phyloP scores from a whole-genome alignment of 2,888 invertebrate species.

The Philonicus albiceps region DNA sequence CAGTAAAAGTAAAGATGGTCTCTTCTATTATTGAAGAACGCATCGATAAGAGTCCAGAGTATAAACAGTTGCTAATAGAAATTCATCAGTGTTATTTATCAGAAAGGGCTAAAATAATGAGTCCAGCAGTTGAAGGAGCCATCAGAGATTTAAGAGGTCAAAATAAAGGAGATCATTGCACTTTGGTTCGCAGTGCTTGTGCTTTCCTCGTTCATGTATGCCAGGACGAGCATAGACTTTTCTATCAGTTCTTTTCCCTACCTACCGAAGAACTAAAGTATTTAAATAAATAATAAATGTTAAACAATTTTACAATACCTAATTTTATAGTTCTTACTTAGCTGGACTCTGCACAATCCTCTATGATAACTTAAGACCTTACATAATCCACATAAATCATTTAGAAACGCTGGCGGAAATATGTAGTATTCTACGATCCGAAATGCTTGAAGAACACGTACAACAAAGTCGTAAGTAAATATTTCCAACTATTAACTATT shows the following conservation, averaged over 20 bases:
- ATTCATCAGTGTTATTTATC: conserved; percentile 84
- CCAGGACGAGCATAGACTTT: conserved; percentile 92
- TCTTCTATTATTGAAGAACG: conserved; percentile 84
- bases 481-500: background rate
- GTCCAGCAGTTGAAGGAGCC: conserved; percentile 74
- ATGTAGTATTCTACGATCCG: conserved; percentile 89
- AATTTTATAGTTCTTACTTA: conserved; percentile 72
- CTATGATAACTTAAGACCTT: conserved; percentile 92
- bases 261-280: conserved; percentile 73
- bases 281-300: conserved; percentile 54
- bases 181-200: conserved; percentile 85
- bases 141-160: conserved; percentile 71
- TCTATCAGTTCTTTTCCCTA: conserved; percentile 85
- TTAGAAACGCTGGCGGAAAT: conserved; percentile 96
- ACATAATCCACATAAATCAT: conserved; percentile 96
- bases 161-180: conserved; percentile 79
- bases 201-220: conserved; percentile 92
- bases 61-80: conserved; percentile 75
- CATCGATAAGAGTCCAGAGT: conserved; percentile 77
- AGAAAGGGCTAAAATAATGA: conserved; percentile 74
- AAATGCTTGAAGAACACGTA: conserved; percentile 92
- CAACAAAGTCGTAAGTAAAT: conserved; percentile 75
- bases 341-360: conserved; percentile 85
- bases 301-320: background rate
- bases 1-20: conserved; percentile 82